Evolutionary conservation across 2,113 vertebrate genomes (phyloP).

Genomic region (Protobothrops mucrosquamatus): DNA sequence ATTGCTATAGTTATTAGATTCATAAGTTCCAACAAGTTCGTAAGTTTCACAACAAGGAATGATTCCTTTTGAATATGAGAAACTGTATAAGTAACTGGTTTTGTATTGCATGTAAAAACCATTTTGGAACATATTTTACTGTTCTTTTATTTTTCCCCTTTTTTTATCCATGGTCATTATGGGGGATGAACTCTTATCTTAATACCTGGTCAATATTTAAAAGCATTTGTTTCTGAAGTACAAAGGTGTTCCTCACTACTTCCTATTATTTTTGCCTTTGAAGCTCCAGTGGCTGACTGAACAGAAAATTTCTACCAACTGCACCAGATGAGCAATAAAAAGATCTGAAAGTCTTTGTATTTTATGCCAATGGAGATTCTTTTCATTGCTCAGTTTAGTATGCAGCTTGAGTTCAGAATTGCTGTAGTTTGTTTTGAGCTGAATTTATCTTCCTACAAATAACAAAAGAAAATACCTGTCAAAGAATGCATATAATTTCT

Average conservation of each 20-base stretch:
- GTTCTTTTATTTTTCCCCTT: background rate
- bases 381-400: background rate
- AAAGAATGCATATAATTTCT: background rate
- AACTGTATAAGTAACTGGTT: conserved; percentile 47
- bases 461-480: background rate
- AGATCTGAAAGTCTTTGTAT: conserved; percentile 45
- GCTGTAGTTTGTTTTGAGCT: background rate
- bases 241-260: conserved; percentile 54
- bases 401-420: background rate
- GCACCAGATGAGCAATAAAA: conserved; percentile 53
- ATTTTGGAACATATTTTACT: conserved; percentile 51
- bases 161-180: conserved; percentile 46
- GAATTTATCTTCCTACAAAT: background rate
- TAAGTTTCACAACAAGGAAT: conserved; percentile 36
- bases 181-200: conserved; percentile 44
- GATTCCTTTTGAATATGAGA: conserved; percentile 47
- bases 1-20: background rate
- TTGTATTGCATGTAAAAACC: conserved; percentile 56
- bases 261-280: conserved; percentile 56
- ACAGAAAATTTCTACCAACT: conserved; percentile 58
- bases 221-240: conserved; percentile 60
- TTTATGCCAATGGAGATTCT: conserved; percentile 13
- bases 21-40: conserved; percentile 43
- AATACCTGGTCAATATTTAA: conserved; percentile 66
- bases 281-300: conserved; percentile 62